Evolutionary conservation across 64 coral and sea anemone species (phyloP).

Genomic region (Montipora efflorescens): DNA sequence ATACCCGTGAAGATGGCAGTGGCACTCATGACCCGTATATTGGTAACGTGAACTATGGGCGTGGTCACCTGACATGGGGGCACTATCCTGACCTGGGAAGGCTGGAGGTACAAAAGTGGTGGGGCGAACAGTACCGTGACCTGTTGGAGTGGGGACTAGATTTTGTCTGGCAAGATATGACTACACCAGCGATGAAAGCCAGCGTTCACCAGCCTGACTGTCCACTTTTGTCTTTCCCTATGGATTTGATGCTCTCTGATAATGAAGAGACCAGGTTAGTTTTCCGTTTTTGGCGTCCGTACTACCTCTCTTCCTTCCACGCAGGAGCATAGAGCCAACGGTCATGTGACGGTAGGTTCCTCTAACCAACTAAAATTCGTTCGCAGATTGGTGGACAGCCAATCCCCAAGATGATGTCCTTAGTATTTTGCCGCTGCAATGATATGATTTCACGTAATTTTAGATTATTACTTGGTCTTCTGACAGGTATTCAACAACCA

Average conservation of each 20-base stretch:
- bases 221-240: slow-evolving; percentile 70
- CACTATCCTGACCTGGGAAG: slow-evolving; percentile 84
- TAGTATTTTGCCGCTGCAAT: background rate
- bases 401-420: background rate
- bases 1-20: slow-evolving; percentile 69
- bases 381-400: background rate
- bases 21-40: slow-evolving; percentile 71
- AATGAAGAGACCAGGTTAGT: slow-evolving; percentile 78
- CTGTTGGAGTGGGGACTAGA: slow-evolving; percentile 83
- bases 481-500: slow-evolving; percentile 33
- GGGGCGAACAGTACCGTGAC: slow-evolving; percentile 84
- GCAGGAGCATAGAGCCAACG: background rate
- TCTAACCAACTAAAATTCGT: background rate
- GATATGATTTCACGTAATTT: background rate
- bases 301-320: background rate
- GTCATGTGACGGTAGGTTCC: background rate
- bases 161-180: slow-evolving; percentile 92
- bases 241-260: slow-evolving; percentile 84
- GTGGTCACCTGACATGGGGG: slow-evolving; percentile 81
- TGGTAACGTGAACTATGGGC: slow-evolving; percentile 85
- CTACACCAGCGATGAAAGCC: slow-evolving; percentile 85
- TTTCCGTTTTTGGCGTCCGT: background rate
- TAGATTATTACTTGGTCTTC: background rate
- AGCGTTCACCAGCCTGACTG: slow-evolving; percentile 78
- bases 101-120: slow-evolving; percentile 74